Conservation (phyloP, 2,888 invertebrate genomes). For the Alloplasta piceator region DNA sequence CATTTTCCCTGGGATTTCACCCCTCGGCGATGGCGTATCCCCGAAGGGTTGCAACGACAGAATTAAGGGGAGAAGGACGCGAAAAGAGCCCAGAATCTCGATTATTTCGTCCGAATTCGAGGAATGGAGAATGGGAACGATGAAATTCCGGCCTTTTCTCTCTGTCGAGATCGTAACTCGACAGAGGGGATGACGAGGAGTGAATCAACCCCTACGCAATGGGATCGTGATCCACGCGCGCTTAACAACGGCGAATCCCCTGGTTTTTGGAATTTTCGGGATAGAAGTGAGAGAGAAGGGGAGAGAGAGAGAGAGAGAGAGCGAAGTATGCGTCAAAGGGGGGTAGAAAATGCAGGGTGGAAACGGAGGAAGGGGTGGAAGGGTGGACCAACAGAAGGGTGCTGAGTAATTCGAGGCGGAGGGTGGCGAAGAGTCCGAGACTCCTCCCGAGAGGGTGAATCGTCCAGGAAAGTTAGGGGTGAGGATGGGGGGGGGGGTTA, state of each 20-base stretch:
- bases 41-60: slow-evolving; percentile 40
- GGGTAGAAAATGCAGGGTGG: slow-evolving; percentile 63
- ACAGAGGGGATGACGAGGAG: slow-evolving; percentile 42
- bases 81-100: slow-evolving; percentile 2
- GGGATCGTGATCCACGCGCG: slow-evolving; percentile 67
- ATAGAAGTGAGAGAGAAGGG: slow-evolving; percentile 65
- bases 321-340: slow-evolving; percentile 51
- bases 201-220: slow-evolving; percentile 69
- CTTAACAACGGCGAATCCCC: slow-evolving; percentile 75
- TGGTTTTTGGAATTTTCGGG: slow-evolving; percentile 79
- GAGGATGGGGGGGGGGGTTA: not conserved
- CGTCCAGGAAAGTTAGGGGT: slow-evolving; percentile 18
- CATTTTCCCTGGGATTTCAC: not conserved
- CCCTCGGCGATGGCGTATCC: not conserved
- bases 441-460: slow-evolving; percentile 54
- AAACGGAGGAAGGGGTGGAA: slow-evolving; percentile 43
- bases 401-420: slow-evolving; percentile 72
- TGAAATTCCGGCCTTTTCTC: slow-evolving; percentile 29
- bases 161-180: slow-evolving; percentile 42
- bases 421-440: slow-evolving; percentile 64
- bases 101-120: slow-evolving; percentile 34
- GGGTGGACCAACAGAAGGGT: slow-evolving; percentile 42
- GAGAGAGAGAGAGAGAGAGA: slow-evolving; percentile 23
- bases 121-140: slow-evolving; percentile 7
- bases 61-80: slow-evolving; percentile 16